Evolutionary conservation across 2,797 vertebrate genomes (phyloP).

Genomic region (Sarcophilus harrisii): DNA sequence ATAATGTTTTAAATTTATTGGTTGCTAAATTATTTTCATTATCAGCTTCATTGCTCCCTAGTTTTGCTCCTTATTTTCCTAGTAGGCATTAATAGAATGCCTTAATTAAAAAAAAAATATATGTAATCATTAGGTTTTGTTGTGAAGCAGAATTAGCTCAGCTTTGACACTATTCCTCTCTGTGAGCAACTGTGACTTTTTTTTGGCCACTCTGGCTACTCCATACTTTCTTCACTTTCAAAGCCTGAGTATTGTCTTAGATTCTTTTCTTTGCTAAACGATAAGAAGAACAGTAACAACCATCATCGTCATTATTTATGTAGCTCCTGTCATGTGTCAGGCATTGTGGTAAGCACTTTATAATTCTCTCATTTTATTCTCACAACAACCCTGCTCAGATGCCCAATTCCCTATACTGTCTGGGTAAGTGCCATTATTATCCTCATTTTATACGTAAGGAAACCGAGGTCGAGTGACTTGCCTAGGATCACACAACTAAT

Average conservation of each 20-base stretch:
- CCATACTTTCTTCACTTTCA: background rate
- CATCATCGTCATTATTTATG: background rate
- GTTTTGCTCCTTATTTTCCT: background rate
- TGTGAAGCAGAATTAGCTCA: background rate
- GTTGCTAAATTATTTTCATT: background rate
- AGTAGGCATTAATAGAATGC: background rate
- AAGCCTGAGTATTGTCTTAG: background rate
- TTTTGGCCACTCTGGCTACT: background rate
- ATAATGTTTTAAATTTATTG: background rate
- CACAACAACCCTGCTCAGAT: background rate
- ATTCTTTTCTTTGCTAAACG: background rate
- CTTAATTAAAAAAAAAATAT: background rate
- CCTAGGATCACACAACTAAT: background rate
- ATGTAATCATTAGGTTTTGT: background rate
- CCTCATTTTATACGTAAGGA: background rate
- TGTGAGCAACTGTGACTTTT: background rate
- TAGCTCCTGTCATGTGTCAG: background rate
- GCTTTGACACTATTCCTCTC: background rate
- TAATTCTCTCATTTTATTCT: background rate
- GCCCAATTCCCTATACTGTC: no score
- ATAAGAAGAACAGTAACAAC: background rate
- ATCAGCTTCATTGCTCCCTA: background rate
- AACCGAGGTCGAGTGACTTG: background rate
- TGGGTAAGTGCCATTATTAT: background rate
- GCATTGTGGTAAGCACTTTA: background rate